Evolutionary conservation across 2,113 vertebrate genomes (phyloP).

Genomic region (Thermophis baileyi): DNA sequence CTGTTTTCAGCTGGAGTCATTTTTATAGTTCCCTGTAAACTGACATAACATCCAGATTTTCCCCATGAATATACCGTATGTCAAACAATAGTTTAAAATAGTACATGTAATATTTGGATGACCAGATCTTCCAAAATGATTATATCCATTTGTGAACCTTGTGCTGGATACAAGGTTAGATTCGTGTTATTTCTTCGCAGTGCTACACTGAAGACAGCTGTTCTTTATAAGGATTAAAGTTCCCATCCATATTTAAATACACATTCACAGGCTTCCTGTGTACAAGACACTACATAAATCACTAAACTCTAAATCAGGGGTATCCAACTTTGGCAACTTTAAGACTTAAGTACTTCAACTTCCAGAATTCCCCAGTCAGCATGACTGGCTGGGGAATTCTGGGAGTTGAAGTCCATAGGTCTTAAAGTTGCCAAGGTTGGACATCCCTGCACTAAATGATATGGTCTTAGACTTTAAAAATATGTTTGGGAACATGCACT

Average conservation of each 20-base stretch:
- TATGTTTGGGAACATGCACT: neutral
- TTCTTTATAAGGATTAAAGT: neutral
- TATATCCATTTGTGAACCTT: neutral
- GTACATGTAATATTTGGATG: neutral
- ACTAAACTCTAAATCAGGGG: neutral
- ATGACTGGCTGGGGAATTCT: neutral
- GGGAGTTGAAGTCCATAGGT: neutral
- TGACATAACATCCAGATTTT: neutral
- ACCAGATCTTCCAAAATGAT: neutral
- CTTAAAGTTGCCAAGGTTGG: neutral
- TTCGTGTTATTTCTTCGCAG: neutral
- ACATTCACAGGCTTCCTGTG: neutral
- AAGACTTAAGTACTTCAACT: neutral
- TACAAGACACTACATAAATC: neutral
- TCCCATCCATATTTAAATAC: neutral
- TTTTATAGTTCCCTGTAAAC: conserved; percentile 8
- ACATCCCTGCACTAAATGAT: neutral
- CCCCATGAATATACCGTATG: neutral
- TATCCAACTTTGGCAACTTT: neutral
- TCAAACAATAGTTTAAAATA: neutral
- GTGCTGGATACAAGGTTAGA: neutral
- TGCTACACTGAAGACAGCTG: neutral
- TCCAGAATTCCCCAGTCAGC: neutral
- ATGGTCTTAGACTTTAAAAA: neutral
- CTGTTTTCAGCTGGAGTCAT: neutral